Percentiles rank a stretch among this genome's conserved stretches.
phyloP scores from a whole-genome alignment of 2,888 invertebrate genomes.

The Polydrusus cervinus region DNA sequence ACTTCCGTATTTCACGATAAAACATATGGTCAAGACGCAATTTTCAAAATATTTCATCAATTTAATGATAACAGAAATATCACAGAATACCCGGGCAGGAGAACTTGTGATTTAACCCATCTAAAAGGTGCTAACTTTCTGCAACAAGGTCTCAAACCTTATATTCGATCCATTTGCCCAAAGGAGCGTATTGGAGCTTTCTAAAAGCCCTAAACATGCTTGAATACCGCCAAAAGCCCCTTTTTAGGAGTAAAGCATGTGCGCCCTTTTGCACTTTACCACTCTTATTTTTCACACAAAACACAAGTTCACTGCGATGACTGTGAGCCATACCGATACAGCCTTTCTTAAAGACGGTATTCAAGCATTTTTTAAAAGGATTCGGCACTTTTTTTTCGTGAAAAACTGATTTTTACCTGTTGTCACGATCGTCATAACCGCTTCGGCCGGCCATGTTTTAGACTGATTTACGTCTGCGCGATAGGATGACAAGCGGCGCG shows the following conservation, averaged over 20 bases:
- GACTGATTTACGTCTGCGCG: conserved; percentile 62
- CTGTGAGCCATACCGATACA: background rate
- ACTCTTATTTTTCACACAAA: conserved; percentile 33
- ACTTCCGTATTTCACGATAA: background rate
- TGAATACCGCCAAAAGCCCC: conserved; percentile 8
- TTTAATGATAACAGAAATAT: background rate
- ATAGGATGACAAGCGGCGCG: conserved; percentile 64
- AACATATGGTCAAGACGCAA: background rate
- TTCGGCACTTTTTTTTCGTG: conserved; percentile 24
- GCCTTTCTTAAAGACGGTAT: background rate
- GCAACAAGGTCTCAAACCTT: background rate
- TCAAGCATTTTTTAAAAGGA: conserved; percentile 4
- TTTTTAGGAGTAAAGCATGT: conserved; percentile 35
- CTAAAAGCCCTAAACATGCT: background rate
- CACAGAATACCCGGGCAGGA: background rate
- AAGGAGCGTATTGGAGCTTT: background rate
- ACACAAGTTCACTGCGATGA: conserved; percentile 10
- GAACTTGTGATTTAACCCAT: background rate
- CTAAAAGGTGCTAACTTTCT: background rate
- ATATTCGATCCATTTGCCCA: no score
- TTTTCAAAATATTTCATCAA: background rate
- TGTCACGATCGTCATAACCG: conserved; percentile 87
- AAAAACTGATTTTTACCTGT: conserved; percentile 76
- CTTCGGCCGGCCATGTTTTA: conserved; percentile 92
- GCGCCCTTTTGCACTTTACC: conserved; percentile 40